Percentiles rank a stretch among this genome's conserved stretches.
phyloP scores from a whole-genome alignment of 1,140 invertebrate species.

The Prorops nasuta region DNA sequence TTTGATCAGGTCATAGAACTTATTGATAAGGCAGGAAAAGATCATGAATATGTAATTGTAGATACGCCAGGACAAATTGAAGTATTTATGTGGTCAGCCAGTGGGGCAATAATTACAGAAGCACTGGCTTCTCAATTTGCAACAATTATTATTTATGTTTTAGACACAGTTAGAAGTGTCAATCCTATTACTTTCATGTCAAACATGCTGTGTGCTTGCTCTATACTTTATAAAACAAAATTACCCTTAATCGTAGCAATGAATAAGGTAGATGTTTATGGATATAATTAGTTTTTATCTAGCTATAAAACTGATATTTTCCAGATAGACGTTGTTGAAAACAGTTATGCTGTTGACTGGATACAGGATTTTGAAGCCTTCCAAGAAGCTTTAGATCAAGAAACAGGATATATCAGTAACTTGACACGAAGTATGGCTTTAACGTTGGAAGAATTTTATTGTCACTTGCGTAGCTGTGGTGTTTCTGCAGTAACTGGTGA shows the following conservation, averaged over 20 bases:
- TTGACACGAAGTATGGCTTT: conserved; percentile 91
- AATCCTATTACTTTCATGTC: conserved; percentile 99
- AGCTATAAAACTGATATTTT: conserved; percentile 24
- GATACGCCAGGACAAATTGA: conserved; percentile 99
- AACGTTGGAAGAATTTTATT: conserved; percentile 94
- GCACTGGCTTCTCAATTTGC: conserved; percentile 89
- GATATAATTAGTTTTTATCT: conserved; percentile 2
- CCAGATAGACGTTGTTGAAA: conserved; percentile 85
- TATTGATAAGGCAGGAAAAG: conserved; percentile 72
- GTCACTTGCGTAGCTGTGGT: conserved; percentile 71
- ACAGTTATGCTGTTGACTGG: conserved; percentile 91
- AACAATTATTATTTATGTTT: conserved; percentile 92
- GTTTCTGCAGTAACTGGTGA: conserved; percentile 83
- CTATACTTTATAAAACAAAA: conserved; percentile 98
- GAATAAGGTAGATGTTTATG: conserved; percentile 78
- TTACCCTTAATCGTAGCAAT: conserved; percentile 94
- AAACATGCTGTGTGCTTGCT: conserved; percentile 99
- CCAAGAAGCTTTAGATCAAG: conserved; percentile 83
- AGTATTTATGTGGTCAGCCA: conserved; percentile 99
- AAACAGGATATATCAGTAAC: conserved; percentile 85
- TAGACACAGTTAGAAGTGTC: conserved; percentile 88
- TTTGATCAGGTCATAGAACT: conserved; percentile 89
- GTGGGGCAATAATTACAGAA: conserved; percentile 96
- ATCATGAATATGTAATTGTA: conserved; percentile 83
- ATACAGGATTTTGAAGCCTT: conserved; percentile 96